phyloP scores from a whole-genome alignment of 1,140 invertebrate genomes.

The Trissolcus basalis region DNA sequence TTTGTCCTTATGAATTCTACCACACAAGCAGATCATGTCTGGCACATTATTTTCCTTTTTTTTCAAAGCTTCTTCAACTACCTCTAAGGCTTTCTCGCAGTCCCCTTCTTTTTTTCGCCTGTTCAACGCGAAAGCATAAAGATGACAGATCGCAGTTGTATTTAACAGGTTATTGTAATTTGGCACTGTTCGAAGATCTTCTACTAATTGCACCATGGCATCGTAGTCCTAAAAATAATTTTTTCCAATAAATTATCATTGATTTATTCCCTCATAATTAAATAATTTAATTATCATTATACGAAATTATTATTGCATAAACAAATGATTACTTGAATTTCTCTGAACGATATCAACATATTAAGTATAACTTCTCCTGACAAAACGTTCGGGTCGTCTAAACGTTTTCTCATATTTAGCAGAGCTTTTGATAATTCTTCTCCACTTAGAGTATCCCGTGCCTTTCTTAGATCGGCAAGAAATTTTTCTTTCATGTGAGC shows the following conservation, averaged over 20 bases:
- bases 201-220: slow-evolving; percentile 97
- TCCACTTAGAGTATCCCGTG: slow-evolving; percentile 90
- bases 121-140: slow-evolving; percentile 98
- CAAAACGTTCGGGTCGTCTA: slow-evolving; percentile 97
- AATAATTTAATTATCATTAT: background rate
- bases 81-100: slow-evolving; percentile 92
- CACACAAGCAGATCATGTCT: slow-evolving; percentile 98
- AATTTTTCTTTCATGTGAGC: slow-evolving; percentile 99
- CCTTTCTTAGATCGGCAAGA: slow-evolving; percentile 93
- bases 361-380: slow-evolving; percentile 96
- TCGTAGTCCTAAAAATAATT: slow-evolving; percentile 91
- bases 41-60: slow-evolving; percentile 95
- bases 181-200: slow-evolving; percentile 95
- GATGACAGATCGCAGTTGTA: slow-evolving; percentile 91
- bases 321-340: slow-evolving; percentile 84
- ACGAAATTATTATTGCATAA: background rate
- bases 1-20: slow-evolving; percentile 98
- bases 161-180: slow-evolving; percentile 93
- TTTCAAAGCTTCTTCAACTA: slow-evolving; percentile 92
- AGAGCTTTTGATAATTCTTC: slow-evolving; percentile 90
- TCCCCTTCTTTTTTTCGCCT: slow-evolving; percentile 95
- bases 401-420: slow-evolving; percentile 91
- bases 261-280: no score
- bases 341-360: slow-evolving; percentile 93
- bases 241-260: no score